Percentiles rank a stretch among this genome's conserved stretches.
These are phyloP conservation scores for Pica pica DNA, from an alignment of 2,113 vertebrate species.

Conservation along the genomic window DNA sequence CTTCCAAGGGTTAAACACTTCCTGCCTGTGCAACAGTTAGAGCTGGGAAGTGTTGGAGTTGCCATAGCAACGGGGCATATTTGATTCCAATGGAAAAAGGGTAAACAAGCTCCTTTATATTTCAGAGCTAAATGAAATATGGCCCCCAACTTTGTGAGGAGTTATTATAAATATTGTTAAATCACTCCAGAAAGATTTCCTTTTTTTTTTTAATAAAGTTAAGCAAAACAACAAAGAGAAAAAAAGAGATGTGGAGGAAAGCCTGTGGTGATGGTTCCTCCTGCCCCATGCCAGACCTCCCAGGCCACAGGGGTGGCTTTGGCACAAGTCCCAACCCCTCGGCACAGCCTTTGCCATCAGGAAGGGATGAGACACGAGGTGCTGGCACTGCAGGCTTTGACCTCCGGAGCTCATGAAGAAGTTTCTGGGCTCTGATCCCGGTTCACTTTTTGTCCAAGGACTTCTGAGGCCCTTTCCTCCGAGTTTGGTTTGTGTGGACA, in stretches of 20 bases:
- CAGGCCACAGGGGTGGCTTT: neutral
- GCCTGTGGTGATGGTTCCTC: neutral
- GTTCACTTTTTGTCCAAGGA: neutral
- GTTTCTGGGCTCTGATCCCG: neutral
- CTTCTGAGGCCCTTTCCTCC: neutral
- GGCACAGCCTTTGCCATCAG: rapidly evolving
- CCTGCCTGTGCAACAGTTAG: neutral
- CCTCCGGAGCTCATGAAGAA: neutral
- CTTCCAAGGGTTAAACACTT: constrained; percentile 45
- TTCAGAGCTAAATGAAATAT: constrained; percentile 3
- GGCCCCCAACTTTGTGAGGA: neutral
- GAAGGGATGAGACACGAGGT: neutral
- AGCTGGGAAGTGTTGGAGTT: constrained; percentile 25
- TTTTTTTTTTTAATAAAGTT: neutral
- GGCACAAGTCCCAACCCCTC: neutral
- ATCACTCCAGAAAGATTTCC: neutral
- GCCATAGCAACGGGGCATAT: constrained; percentile 41
- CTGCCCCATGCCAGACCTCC: neutral
- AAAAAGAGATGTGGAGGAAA: neutral
- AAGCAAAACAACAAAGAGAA: neutral
- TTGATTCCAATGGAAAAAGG: constrained; percentile 24
- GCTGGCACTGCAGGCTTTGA: neutral
- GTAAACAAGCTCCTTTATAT: constrained; percentile 23
- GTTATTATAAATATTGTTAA: neutral
- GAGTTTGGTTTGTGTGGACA: neutral